Evolutionary conservation across 2,888 invertebrate genomes (phyloP).

Genomic region (Blastobasis adustella): DNA sequence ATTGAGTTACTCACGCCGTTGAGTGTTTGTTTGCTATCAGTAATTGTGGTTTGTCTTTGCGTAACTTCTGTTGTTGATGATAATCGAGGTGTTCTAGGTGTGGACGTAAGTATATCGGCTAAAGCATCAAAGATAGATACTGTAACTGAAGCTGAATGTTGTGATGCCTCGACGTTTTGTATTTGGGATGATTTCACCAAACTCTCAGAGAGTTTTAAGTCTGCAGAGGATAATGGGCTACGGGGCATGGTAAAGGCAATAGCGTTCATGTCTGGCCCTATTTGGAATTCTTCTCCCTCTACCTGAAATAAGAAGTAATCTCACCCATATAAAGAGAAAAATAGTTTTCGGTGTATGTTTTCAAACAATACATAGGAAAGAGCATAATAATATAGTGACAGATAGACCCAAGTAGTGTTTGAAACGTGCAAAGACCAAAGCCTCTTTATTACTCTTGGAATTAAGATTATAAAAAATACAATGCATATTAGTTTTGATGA

Average conservation of each 20-base stretch:
- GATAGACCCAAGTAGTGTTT: slow-evolving; percentile 23
- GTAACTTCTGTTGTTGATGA: slow-evolving; percentile 59
- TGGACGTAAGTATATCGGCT: slow-evolving; percentile 73
- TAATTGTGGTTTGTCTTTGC: slow-evolving; percentile 48
- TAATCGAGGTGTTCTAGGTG: slow-evolving; percentile 57
- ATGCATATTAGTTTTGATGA: slow-evolving; percentile 21
- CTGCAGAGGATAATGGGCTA: slow-evolving; percentile 64
- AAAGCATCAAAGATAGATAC: slow-evolving; percentile 76
- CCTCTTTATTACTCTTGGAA: slow-evolving; percentile 65
- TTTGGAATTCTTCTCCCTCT: slow-evolving; percentile 70
- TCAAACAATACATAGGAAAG: slow-evolving; percentile 7
- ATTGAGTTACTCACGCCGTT: slow-evolving; percentile 70
- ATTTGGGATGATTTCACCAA: slow-evolving; percentile 60
- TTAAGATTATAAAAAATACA: slow-evolving; percentile 28
- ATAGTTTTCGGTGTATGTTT: slow-evolving; percentile 26
- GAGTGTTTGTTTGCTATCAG: slow-evolving; percentile 54
- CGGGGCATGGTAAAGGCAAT: slow-evolving; percentile 68
- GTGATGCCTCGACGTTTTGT: slow-evolving; percentile 72
- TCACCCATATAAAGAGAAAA: slow-evolving; percentile 69
- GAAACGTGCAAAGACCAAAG: slow-evolving; percentile 67
- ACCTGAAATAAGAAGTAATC: slow-evolving; percentile 74
- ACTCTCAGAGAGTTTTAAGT: slow-evolving; percentile 67
- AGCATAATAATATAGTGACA: slow-evolving; percentile 17
- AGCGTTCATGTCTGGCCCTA: slow-evolving; percentile 69
- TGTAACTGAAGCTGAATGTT: slow-evolving; percentile 73